Conservation (phyloP, 2,888 invertebrate species). For the Ceraclea dissimilis region DNA sequence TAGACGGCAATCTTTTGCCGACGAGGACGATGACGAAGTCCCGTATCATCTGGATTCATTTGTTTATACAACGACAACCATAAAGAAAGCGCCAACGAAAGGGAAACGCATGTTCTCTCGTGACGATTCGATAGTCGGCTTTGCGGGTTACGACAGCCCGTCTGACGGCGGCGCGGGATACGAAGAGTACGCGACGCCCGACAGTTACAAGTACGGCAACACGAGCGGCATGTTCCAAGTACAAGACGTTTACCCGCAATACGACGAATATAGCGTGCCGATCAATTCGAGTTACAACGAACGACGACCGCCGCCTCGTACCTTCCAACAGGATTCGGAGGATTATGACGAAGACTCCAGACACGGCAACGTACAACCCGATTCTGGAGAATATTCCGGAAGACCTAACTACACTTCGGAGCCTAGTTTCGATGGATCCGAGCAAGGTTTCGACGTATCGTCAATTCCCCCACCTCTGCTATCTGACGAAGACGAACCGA, state of each 20-base stretch:
- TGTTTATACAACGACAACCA: conserved; percentile 46
- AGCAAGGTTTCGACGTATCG: conserved; percentile 65
- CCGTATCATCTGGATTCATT: conserved; percentile 29
- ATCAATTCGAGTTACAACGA: conserved; percentile 33
- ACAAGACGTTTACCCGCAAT: conserved; percentile 45
- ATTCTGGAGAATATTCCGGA: conserved; percentile 24
- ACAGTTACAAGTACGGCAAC: conserved; percentile 31
- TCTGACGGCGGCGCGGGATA: conserved; percentile 44
- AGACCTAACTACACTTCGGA: conserved; percentile 38
- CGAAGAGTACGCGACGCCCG: conserved; percentile 42
- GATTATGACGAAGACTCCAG: conserved; percentile 31
- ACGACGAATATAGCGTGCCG: conserved; percentile 31
- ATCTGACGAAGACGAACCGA: conserved; percentile 58
- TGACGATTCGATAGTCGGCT: conserved; percentile 38
- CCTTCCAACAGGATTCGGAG: conserved; percentile 10
- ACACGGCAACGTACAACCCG: conserved; percentile 45
- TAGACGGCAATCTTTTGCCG: conserved; percentile 39
- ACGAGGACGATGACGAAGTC: conserved; percentile 27
- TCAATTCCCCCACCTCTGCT: conserved; percentile 71
- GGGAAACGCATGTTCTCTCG: conserved; percentile 42
- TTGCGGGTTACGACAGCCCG: conserved; percentile 42
- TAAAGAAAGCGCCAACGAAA: conserved; percentile 44
- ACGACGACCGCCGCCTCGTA: conserved; percentile 4
- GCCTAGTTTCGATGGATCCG: conserved; percentile 59
- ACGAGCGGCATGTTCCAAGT: conserved; percentile 41